A percentile compares a stretch with the other conserved stretches of the same genome.
Conservation (phyloP, 2,113 vertebrate species). For the Boulengeromyrus knoepffleri region DNA sequence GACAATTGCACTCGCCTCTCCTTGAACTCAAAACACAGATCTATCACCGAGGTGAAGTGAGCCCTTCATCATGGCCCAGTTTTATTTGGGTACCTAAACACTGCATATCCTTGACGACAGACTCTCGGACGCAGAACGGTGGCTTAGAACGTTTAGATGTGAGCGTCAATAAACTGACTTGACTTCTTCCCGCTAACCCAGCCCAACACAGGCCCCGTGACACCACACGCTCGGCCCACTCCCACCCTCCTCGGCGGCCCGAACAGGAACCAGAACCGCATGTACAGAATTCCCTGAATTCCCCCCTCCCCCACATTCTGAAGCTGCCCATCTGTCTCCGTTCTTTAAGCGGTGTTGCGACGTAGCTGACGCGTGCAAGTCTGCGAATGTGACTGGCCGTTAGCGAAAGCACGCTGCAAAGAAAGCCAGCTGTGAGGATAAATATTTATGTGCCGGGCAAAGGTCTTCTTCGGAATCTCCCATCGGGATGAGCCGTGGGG, state of each 20-base stretch:
- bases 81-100: slow-evolving; percentile 11
- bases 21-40: not conserved
- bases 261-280: not conserved
- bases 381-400: not conserved
- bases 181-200: not conserved
- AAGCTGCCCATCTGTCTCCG: not conserved
- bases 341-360: not conserved
- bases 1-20: not conserved
- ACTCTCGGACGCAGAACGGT: not conserved
- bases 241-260: not conserved
- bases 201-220: not conserved
- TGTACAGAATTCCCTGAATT: not conserved
- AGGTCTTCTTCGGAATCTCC: slow-evolving; percentile 18
- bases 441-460: slow-evolving; percentile 12
- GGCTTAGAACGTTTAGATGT: not conserved
- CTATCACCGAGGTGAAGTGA: not conserved
- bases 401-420: not conserved
- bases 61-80: not conserved
- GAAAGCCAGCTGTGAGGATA: not conserved
- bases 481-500: not conserved
- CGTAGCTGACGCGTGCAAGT: not conserved
- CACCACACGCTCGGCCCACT: no score
- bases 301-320: not conserved
- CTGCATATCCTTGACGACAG: slow-evolving; percentile 5
- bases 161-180: not conserved